Base-by-base conservation (phyloP, 1,140 invertebrate species). In the Lutraria rhynchaena region DNA sequence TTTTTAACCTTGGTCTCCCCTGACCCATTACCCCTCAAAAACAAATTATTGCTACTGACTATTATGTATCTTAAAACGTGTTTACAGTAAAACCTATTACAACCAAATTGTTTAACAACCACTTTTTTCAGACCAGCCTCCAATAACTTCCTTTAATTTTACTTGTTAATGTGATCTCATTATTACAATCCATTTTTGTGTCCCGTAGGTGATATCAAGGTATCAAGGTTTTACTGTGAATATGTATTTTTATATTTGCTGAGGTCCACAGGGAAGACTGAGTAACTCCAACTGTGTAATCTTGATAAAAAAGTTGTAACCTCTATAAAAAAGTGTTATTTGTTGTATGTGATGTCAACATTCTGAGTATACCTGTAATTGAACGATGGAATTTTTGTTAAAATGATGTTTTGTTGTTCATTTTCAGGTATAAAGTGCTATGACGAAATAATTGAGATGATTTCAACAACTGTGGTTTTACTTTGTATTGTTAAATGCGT, bases 401-500 rank as follows among this genome's bases (percentile, higher is more conserved):
- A 24, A 55, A n/a, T 55, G 7, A 24, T 55, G 11, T 11, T 15
- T n/a, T 55, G 3, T 24, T 7, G 33, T 31, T 9, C 3, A 44
- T 1, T 65, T 65, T 44, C 61, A 65, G 61, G 61, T 1, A 9
- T 65, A 24, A 65, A 65, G 22, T 65, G 61, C 31, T 4, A 35
- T 44, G 61, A 65, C 5, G 61, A 65, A 65, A 44, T 65, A 2
- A 41, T 65, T 9, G 3, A 15, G 4, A 22, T 65, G 0, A 15
- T 65, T 65, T 65, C 61, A 0, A 65, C 61, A 1, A 24, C 19
- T 41, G 46, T 65, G 7, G 61, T 65, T 1, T 22, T 65, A 7
- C 3, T 65, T 7, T 24, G 15, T 22, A 65, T 65, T 7, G 41
- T 65, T 24, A 41, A 65, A 11, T 19, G 41, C 7, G 13, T 65